Base-by-base conservation (phyloP, 1,140 invertebrate genomes). In the Batillaria attramentaria region DNA sequence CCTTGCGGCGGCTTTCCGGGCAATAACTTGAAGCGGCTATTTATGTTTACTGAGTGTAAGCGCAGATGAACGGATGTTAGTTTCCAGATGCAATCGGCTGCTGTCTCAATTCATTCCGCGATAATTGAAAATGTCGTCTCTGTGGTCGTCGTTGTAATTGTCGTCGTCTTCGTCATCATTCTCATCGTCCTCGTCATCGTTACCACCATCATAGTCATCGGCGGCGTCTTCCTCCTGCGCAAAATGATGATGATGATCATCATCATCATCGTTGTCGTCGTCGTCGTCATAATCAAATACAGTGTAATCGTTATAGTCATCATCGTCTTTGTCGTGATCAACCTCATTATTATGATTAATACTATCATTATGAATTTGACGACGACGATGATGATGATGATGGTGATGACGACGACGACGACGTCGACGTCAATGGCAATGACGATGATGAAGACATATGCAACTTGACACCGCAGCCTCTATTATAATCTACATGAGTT, bases 301-400 rank as follows among this genome's bases (percentile, higher is more conserved):
- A 66, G 13, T 31, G 31, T 66, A 10, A 66, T 66, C 33, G 31
- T 66, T 31, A 66, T 66, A 10, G 33, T 66, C 33, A 66, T 66
- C 33, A 66, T 66, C 33, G 31, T 66, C 33, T 18, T 66, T 31
- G 31, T 66, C 33, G 31, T 31, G 10, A 66, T 66, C 33, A 33
- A 18, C 33, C 10, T 66, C 33, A 33, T 66, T 31, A 66, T 66
- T 31, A 66, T 66, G 10, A 31, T 66, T 31, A 10, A 16, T 31
- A 13, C n/a, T 54, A 54, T 54, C 50, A 54, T 54, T 13, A 54
- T 54, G 50, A 54, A 16, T 13, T 16, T 54, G 50, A 54, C n/a
- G 50, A 54, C n/a, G 50, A 54, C n/a, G 50, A 54, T 54, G 50
- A 54, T 54, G 50, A 54, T 54, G 50, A 54, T 54, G 50, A 54